Conservation (phyloP, 2,797 vertebrate genomes). For the Pempheris klunzingeri region DNA sequence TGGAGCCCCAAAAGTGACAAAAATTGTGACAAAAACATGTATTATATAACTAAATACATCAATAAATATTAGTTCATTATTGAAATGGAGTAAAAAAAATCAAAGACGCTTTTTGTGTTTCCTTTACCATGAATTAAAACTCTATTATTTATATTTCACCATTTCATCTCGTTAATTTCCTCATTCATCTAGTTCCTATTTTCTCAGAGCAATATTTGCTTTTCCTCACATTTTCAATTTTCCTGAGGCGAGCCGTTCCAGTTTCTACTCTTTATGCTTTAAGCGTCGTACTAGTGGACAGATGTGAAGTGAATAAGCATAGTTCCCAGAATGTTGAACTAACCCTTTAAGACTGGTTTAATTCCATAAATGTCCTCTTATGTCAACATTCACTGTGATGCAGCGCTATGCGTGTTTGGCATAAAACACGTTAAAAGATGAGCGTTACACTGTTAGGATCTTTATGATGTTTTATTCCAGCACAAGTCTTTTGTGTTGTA, state of each 20-base stretch:
- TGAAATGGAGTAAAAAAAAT: not conserved
- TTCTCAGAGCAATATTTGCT: not conserved
- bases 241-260: not conserved
- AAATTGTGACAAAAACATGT: no score
- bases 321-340: not conserved
- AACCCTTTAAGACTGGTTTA: not conserved
- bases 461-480: conserved; percentile 88
- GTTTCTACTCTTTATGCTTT: not conserved
- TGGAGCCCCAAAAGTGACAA: no score
- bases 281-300: not conserved
- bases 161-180: no score
- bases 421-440: conserved; percentile 27
- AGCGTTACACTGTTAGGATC: conserved; percentile 57
- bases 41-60: not conserved
- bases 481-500: conserved; percentile 87
- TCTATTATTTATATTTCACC: no score
- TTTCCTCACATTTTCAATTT: not conserved
- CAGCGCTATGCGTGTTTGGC: not conserved
- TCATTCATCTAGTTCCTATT: not conserved
- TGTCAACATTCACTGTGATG: not conserved
- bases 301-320: not conserved
- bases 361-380: not conserved
- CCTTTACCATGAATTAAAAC: not conserved
- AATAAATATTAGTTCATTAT: not conserved
- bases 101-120: not conserved